Evolutionary conservation across 2,113 vertebrate genomes (phyloP), one percentile per base, ranked within the genome.

Genomic region (Loxodonta africana): DNA sequence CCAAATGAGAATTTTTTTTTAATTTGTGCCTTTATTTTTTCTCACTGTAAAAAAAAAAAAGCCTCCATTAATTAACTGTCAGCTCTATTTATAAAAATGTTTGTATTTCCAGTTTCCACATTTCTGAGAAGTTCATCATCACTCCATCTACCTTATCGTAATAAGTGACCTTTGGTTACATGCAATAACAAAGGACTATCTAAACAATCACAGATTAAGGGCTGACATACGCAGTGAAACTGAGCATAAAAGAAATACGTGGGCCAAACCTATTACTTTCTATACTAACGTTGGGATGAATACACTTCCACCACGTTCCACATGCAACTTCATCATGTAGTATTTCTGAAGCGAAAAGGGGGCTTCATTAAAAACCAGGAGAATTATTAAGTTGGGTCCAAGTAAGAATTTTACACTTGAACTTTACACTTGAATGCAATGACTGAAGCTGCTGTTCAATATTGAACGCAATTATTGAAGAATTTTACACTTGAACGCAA

Each of bases 281-380:
- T 25, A 33, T 6, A 44, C 46, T 8, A 15, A 37, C 37, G 44
- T 63, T 7, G 73, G 65, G 63, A 28, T 28, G 8, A 25, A 46
- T 6, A 9, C 5, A 3, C 51, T 44, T 60, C 77, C 9, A 8
- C 26, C 83, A 8, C 53, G 9, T 11, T 28, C 83, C 53, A 44
- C 51, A 20, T 8, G 73, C 67, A 28, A 20, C 62, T 30, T 33
- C 57, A 5, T 37, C 90, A 0, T 6, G 0, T 15, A n/a, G 3
- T 48, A 41, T 78, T 92, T 90, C 90, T 67, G 37, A 76, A 48
- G 51, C 53, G 10, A 26, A 51, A 71, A 63, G n/a, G 33, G 30
- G 74, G 53, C 90, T 93, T 95, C 92, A 46, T 80, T 80, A 91
- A 74, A 71, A 77, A 41, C 46, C 51, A 57, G 88, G 48, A 21